These are phyloP conservation scores for Aplodontia rufa DNA, from an alignment of 2,113 vertebrate species.

Conservation along the genomic window DNA sequence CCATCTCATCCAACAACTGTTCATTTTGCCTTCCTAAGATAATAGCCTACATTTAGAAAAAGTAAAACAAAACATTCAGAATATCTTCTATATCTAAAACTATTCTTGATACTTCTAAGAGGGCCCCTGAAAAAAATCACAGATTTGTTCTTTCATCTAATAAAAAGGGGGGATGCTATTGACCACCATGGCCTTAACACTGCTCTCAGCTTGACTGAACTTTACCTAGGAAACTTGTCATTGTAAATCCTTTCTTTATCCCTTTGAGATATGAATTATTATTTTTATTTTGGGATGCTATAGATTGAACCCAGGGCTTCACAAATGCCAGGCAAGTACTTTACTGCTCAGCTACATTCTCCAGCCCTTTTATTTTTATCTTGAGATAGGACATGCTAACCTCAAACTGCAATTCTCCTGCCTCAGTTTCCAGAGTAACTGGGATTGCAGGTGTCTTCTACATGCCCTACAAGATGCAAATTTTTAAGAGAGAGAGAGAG, in stretches of 20 bases:
- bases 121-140: not conserved
- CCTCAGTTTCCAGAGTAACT: no score
- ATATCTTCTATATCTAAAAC: not conserved
- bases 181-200: not conserved
- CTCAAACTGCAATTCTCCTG: no score
- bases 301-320: no score
- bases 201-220: not conserved
- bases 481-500: no score
- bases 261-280: not conserved
- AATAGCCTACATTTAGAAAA: not conserved
- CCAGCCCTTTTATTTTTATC: no score
- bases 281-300: no score
- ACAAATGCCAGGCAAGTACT: no score
- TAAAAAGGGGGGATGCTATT: not conserved
- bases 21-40: not conserved
- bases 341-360: no score
- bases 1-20: not conserved
- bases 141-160: not conserved
- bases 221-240: not conserved
- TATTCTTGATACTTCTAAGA: not conserved
- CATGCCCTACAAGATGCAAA: no score
- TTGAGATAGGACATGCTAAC: no score
- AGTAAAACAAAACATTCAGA: not conserved
- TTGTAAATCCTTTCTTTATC: not conserved
- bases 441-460: not conserved